Percentiles rank a stretch among this genome's conserved stretches.
These are phyloP conservation scores for Embiotoca jacksoni DNA, from an alignment of 2,113 vertebrate species.

Conservation along the genomic window DNA sequence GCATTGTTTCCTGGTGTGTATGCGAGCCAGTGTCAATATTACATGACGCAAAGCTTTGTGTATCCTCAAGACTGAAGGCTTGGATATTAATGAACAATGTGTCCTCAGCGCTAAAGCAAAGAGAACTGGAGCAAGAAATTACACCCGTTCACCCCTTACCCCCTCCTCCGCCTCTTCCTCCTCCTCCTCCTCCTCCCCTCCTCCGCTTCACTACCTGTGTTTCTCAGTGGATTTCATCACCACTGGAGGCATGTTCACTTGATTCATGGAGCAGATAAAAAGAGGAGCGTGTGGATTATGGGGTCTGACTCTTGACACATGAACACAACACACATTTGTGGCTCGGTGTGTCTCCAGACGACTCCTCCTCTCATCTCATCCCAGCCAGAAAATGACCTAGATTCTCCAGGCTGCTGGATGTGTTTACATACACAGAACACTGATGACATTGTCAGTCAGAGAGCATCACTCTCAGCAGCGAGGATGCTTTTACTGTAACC, in stretches of 20 bases:
- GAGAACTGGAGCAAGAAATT: slow-evolving; percentile 68
- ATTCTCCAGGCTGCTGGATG: slow-evolving; percentile 67
- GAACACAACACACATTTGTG: slow-evolving; percentile 36
- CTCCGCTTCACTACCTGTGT: slow-evolving; percentile 45
- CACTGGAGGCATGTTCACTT: slow-evolving; percentile 50
- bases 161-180: neutral
- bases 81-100: slow-evolving; percentile 61
- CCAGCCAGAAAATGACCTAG: slow-evolving; percentile 73
- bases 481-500: slow-evolving; percentile 59
- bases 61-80: slow-evolving; percentile 27
- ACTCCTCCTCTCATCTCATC: slow-evolving; percentile 56
- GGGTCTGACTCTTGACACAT: slow-evolving; percentile 54
- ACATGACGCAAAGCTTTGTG: slow-evolving; percentile 40
- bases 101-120: slow-evolving; percentile 46
- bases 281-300: slow-evolving; percentile 47
- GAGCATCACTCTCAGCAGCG: slow-evolving; percentile 39
- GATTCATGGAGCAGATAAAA: slow-evolving; percentile 60
- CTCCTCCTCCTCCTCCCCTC: neutral
- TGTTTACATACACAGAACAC: slow-evolving; percentile 67
- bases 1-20: slow-evolving; percentile 32
- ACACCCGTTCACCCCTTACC: slow-evolving; percentile 26
- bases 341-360: slow-evolving; percentile 51
- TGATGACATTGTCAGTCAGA: slow-evolving; percentile 74
- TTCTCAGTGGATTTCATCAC: slow-evolving; percentile 53
- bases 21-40: slow-evolving; percentile 45